Evolutionary conservation across 2,797 vertebrate species (phyloP), one percentile per base, ranked within the genome.

Genomic region (Spea hammondii): DNA sequence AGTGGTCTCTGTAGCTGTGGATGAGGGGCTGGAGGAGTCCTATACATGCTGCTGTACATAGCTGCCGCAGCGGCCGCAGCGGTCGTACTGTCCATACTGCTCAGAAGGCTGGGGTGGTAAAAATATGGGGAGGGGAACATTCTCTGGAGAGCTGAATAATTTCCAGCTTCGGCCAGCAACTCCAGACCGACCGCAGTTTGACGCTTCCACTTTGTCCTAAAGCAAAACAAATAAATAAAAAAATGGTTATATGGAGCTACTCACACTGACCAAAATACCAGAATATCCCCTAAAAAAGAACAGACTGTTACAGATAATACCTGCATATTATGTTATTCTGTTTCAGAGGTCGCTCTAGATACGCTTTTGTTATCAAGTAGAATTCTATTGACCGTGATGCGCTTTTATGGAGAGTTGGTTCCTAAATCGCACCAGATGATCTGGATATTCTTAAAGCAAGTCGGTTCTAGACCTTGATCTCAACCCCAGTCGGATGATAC

Each of bases 11-110:
- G 97, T 82, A 98, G 93, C 87, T 94, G 89, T 60, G 96, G 97
- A 75, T 97, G 97, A 74, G 97, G 96, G 1, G 96, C 88, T 0
- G 95, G 91, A 79, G 96, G 96, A 96, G 96, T 98, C 95, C 97
- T 95, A 91, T 99, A 98, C 95, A 98, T 98, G 86, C 94, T 97
- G 93, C 95, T 98, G 94, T 98, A 99, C 96, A 99, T 97, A 70
- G 97, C 97, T 13, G 96, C 97, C 13, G 97, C 97, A 5, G 96
- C 97, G 0, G 97, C 96, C 0, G 97, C 97, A 9, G 97, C 97
- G 12, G 97, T 95, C 5, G 95, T 96, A 89, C 95, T 95, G 94
- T 98, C 97, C 95, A 99, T 94, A 85, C 95, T 94, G 83, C 96
- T 95, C 85, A 99, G 90, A 86, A 99, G 89, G 82, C 95, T 97